Percentiles rank a stretch among this genome's conserved stretches.
phyloP scores from a whole-genome alignment of 2,797 vertebrate genomes.

The Monodelphis domestica region DNA sequence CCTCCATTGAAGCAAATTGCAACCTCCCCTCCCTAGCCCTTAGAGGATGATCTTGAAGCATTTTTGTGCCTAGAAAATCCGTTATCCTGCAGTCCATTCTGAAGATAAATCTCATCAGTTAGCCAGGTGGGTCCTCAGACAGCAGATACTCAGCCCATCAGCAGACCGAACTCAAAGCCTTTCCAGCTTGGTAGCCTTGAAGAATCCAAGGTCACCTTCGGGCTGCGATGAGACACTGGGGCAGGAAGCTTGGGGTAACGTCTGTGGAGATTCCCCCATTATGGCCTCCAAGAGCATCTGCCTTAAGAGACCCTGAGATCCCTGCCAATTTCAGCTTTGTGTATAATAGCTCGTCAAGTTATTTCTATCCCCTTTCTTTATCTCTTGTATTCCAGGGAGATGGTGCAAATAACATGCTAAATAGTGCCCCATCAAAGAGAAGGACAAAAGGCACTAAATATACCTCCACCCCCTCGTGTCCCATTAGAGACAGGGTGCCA shows the following conservation, averaged over 20 bases:
- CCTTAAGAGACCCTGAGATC: conserved; percentile 2
- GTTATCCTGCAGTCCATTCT: background rate
- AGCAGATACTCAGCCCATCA: background rate
- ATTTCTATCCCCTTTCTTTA: background rate
- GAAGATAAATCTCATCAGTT: background rate
- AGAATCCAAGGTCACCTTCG: background rate
- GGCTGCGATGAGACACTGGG: background rate
- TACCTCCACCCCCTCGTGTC: rapidly evolving
- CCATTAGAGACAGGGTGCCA: background rate
- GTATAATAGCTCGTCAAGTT: background rate
- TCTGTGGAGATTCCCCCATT: background rate
- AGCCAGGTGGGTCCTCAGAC: background rate
- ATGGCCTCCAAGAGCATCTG: background rate
- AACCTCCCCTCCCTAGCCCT: background rate
- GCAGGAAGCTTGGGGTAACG: background rate
- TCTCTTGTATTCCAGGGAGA: conserved; percentile 31
- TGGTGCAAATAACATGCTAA: background rate
- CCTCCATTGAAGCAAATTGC: background rate
- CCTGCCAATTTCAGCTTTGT: conserved; percentile 1
- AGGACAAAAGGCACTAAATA: background rate
- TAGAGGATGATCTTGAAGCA: background rate
- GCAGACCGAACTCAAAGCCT: too few relatives aligned
- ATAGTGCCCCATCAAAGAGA: background rate
- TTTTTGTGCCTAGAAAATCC: background rate
- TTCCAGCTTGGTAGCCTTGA: background rate